phyloP scores from a whole-genome alignment of 2,888 invertebrate genomes.

The Chrysolina haemoptera region DNA sequence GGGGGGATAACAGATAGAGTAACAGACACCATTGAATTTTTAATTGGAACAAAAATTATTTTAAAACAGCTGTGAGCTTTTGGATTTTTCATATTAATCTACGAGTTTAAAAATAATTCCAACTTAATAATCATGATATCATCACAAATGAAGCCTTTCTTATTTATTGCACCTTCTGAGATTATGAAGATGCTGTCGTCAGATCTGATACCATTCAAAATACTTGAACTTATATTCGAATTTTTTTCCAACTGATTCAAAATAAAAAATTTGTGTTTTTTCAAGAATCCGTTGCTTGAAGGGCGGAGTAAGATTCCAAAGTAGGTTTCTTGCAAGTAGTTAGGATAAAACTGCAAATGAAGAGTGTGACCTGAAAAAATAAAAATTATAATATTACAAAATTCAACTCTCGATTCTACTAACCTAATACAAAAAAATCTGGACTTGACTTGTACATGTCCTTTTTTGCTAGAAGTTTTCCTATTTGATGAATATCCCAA shows the following conservation, averaged over 20 bases:
- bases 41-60: background rate
- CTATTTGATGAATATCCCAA: slow-evolving; percentile 62
- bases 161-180: slow-evolving; percentile 70
- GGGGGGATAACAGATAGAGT: too few relatives aligned
- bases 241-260: slow-evolving; percentile 49
- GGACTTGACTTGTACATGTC: slow-evolving; percentile 60
- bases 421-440: slow-evolving; percentile 56
- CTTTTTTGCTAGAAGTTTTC: slow-evolving; percentile 53
- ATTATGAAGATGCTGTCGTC: slow-evolving; percentile 65
- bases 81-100: slow-evolving; percentile 6
- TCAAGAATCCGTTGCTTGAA: slow-evolving; percentile 54
- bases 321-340: slow-evolving; percentile 56
- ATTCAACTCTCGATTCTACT: slow-evolving; percentile 22
- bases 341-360: slow-evolving; percentile 61
- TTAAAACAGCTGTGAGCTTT: too few relatives aligned
- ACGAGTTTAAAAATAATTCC: slow-evolving; percentile 71
- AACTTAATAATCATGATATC: slow-evolving; percentile 72
- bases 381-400: background rate
- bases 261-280: slow-evolving; percentile 65
- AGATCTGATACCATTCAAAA: slow-evolving; percentile 55
- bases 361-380: slow-evolving; percentile 61
- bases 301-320: slow-evolving; percentile 58
- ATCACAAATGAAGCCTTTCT: slow-evolving; percentile 69
- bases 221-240: slow-evolving; percentile 53
- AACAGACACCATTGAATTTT: background rate